These are phyloP conservation scores for Mareca strepera DNA, from an alignment of 2,797 vertebrate genomes.

Conservation along the genomic window DNA sequence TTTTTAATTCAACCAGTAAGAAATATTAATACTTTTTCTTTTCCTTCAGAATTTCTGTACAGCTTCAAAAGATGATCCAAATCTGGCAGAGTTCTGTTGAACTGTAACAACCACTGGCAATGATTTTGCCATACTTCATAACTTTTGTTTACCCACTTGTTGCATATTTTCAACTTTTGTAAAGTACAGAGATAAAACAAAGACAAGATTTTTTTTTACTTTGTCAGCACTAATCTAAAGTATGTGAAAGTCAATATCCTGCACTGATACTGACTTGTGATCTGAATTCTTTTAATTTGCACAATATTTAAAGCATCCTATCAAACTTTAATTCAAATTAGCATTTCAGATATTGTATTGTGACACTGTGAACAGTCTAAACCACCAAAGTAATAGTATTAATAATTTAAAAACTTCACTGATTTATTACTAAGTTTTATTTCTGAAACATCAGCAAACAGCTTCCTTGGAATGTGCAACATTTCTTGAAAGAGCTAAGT, in stretches of 20 bases:
- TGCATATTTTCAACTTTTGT: background rate
- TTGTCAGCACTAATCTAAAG: background rate
- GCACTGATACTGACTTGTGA: background rate
- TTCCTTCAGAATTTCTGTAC: background rate
- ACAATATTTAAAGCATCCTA: background rate
- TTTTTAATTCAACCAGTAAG: background rate
- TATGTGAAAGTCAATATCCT: background rate
- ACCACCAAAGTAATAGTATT: background rate
- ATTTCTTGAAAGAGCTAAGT: constrained; percentile 23
- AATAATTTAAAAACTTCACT: background rate
- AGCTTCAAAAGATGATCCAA: background rate
- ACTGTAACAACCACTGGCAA: background rate
- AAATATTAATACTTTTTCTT: background rate
- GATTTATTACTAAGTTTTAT: background rate
- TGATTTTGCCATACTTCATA: background rate
- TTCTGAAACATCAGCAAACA: constrained; percentile 36
- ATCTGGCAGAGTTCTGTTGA: background rate
- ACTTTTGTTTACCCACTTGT: background rate
- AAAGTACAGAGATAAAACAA: background rate
- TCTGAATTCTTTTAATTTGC: background rate
- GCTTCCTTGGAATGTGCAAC: constrained; percentile 15
- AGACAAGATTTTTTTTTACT: background rate
- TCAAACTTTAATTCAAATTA: background rate
- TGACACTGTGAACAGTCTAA: background rate
- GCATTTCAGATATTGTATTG: background rate